Percentiles rank a stretch among this genome's conserved stretches.
phyloP scores from a whole-genome alignment of 2,113 vertebrate species.

The Elephantulus edwardii region DNA sequence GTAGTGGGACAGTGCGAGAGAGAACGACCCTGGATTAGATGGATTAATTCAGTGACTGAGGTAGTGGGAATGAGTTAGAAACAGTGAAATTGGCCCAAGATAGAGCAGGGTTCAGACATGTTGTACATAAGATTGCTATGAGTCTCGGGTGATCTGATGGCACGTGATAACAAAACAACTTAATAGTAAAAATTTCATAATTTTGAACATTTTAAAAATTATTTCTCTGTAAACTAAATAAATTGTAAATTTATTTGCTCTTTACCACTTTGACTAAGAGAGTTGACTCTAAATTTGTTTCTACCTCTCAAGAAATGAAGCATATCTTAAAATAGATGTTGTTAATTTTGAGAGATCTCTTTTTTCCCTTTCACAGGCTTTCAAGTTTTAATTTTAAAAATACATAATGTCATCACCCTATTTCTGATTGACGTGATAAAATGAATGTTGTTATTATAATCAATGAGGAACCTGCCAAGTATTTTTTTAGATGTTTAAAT shows the following conservation, averaged over 20 bases:
- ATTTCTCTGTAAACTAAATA: background rate
- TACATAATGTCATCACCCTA: background rate
- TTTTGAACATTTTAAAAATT: no score
- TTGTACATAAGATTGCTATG: no score
- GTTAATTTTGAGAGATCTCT: background rate
- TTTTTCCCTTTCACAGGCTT: background rate
- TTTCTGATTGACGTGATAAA: constrained; percentile 12
- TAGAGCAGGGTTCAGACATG: no score
- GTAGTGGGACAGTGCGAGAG: no score
- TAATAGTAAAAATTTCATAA: no score
- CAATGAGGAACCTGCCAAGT: background rate
- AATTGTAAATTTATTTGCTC: background rate
- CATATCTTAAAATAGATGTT: constrained; percentile 14
- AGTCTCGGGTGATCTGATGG: no score
- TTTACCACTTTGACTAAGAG: background rate
- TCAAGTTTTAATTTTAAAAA: constrained; percentile 54
- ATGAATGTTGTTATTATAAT: background rate
- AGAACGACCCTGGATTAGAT: background rate
- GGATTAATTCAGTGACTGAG: no score
- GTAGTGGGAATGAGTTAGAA: no score
- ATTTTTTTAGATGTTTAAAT: constrained; percentile 2
- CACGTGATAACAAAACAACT: no score
- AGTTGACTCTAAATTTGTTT: background rate
- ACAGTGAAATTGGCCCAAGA: no score
- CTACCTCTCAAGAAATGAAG: constrained; percentile 3